Conservation (phyloP, 2,113 vertebrate genomes). For the Nyctereutes procyonoides region DNA sequence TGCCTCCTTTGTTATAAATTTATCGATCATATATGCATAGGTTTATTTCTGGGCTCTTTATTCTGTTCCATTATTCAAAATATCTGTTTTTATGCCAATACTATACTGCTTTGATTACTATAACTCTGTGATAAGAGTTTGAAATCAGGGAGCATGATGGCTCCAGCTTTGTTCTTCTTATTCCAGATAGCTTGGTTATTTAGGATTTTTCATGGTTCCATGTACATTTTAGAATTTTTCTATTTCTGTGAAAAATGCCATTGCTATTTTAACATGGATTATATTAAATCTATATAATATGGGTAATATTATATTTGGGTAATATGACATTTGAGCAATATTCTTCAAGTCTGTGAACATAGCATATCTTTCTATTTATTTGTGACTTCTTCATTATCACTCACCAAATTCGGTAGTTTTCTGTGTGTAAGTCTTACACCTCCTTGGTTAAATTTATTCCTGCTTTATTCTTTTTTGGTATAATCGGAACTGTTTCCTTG, state of each 20-base stretch:
- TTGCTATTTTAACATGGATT: background rate
- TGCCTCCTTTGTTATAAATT: background rate
- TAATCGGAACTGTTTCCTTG: background rate
- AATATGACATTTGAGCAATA: background rate
- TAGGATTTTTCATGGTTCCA: background rate
- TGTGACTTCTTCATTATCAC: background rate
- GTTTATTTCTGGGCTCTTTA: background rate
- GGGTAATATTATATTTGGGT: no score
- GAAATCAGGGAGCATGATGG: background rate
- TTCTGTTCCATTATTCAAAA: background rate
- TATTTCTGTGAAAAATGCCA: background rate
- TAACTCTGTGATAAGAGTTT: background rate
- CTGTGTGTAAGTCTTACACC: background rate
- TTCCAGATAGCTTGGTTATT: background rate
- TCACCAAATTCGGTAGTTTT: background rate
- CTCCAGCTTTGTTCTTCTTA: background rate
- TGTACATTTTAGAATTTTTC: background rate
- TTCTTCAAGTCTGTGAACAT: background rate
- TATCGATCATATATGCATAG: background rate
- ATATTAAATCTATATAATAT: background rate
- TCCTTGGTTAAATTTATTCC: background rate
- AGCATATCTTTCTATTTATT: background rate
- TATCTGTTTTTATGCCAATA: background rate
- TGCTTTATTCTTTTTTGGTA: background rate
- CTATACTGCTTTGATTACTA: background rate